A percentile compares a stretch with the other conserved stretches of the same genome.
Evolutionary conservation across 2,113 vertebrate species (phyloP).

Genomic region (Apistogramma diplotaenia): DNA sequence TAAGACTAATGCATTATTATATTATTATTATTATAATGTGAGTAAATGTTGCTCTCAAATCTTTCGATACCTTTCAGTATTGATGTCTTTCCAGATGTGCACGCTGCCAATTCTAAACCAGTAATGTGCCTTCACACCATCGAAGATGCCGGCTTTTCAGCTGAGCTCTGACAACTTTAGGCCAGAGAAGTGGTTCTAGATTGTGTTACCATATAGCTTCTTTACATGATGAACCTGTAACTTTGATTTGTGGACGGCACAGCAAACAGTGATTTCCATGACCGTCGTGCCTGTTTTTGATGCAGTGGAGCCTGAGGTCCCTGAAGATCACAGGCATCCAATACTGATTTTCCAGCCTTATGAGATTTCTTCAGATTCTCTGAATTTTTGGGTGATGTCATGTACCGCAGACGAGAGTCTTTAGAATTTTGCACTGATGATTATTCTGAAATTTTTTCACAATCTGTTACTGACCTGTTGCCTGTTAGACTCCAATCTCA

Average conservation of each 20-base stretch:
- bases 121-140: neutral
- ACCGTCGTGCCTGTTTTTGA: neutral
- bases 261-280: neutral
- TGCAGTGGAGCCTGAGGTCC: accelerated
- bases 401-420: neutral
- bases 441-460: too few species aligned
- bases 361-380: neutral
- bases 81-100: neutral
- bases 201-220: neutral
- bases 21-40: too few species aligned
- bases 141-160: neutral
- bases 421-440: too few species aligned
- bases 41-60: too few species aligned
- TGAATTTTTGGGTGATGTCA: neutral
- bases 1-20: too few species aligned
- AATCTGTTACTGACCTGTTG: too few species aligned
- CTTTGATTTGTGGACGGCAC: neutral
- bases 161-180: neutral
- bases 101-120: neutral
- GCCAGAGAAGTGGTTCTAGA: neutral
- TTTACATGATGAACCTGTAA: neutral
- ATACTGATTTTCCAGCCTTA: neutral
- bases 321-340: neutral
- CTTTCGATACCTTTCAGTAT: neutral
- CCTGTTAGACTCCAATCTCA: too few species aligned